phyloP scores from a whole-genome alignment of 1,140 invertebrate species.

The Drosophila murphyi region DNA sequence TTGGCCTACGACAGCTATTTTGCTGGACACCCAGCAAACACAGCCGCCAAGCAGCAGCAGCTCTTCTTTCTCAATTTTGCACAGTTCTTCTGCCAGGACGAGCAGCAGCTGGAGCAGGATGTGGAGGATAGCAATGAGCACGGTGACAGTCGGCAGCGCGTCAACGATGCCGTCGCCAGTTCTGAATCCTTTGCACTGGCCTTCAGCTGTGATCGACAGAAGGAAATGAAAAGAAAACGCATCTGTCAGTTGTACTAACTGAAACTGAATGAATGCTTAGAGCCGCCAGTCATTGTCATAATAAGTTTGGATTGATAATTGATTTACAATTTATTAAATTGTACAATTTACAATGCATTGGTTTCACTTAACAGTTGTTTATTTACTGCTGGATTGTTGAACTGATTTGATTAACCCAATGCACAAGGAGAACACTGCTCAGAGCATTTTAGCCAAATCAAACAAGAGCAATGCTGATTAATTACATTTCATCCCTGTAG shows the following conservation, averaged over 20 bases:
- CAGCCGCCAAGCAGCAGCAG: not conserved
- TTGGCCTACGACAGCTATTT: constrained; percentile 47
- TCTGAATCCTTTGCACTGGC: constrained; percentile 20
- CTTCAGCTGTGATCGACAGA: constrained; percentile 24
- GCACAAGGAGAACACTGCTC: too few relatives aligned
- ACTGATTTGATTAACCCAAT: too few relatives aligned
- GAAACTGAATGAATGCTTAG: not conserved
- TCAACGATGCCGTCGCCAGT: constrained; percentile 51
- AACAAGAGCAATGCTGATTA: too few relatives aligned
- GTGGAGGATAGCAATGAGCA: constrained; percentile 2
- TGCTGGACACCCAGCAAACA: too few relatives aligned
- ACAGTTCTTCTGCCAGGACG: constrained; percentile 52
- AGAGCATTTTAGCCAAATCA: too few relatives aligned
- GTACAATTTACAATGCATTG: too few relatives aligned
- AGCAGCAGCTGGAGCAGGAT: not conserved
- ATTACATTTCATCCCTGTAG: not conserved
- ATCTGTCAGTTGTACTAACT: constrained; percentile 28
- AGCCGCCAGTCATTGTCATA: too few relatives aligned
- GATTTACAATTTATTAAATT: too few relatives aligned
- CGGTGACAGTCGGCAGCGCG: constrained; percentile 40
- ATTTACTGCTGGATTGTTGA: too few relatives aligned
- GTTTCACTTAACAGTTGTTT: too few relatives aligned
- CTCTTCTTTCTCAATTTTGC: constrained; percentile 58
- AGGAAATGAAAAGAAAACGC: not conserved
- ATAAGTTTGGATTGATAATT: too few relatives aligned